Evolutionary conservation across 2,888 invertebrate genomes (phyloP), one percentile per base, ranked within the genome.

Genomic region (Magallana nippona): DNA sequence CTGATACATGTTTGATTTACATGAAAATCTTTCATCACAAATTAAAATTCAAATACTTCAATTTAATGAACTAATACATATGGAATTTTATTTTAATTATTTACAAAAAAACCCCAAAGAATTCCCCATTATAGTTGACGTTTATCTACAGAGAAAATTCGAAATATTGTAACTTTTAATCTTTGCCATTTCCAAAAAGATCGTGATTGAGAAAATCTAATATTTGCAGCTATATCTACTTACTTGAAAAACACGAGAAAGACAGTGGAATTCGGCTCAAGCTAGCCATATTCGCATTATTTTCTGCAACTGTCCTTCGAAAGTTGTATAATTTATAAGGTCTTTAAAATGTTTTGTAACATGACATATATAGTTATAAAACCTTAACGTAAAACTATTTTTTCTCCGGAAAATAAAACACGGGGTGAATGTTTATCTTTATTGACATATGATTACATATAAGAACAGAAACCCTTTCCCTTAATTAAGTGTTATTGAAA

Each of bases 201-300:
- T 63, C 27, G 1, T 27, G 15, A 15, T 27, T 32, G 15, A 27
- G 19, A 32, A 27, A 22, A 27, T 27, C 71, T 13, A 32, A 27
- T 71, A 15, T 27, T 63, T 11, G 13, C 27, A 11, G 22, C 11
- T 32, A 32, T 15, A 0, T 27, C 17, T 27, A 60, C 27, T 13
- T 71, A 71, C 71, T 22, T 71, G 71, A 71, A 71, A 71, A 71
- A 32, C 71, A 71, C 22, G 71, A 71, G 32, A 71, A 32, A 22
- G 71, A 27, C 2, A 71, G 71, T 27, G 71, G 71, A 27, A 71
- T 32, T 71, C 71, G 71, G 27, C 71, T 71, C 71, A 71, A 71
- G 71, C 71, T 71, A 71, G 71, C 71, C 71, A 71, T 71, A 71
- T 71, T 71, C 17, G 71, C 71, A 71, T 71, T 27, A 71, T 71